Conservation (phyloP, 2,113 vertebrate genomes). For the Anguilla japonica region DNA sequence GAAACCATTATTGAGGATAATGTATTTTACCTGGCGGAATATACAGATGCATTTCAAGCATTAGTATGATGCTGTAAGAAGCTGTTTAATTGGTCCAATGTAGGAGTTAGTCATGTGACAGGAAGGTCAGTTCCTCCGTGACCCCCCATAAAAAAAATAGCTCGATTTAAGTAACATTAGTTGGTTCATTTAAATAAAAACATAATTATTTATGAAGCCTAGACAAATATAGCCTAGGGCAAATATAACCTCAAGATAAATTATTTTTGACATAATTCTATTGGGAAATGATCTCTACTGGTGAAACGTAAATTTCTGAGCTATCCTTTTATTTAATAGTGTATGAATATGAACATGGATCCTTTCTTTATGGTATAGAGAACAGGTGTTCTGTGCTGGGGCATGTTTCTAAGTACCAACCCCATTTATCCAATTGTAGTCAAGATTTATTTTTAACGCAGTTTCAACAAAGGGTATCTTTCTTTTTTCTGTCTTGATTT, state of each 20-base stretch:
- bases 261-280: neutral
- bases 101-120: conserved; percentile 41
- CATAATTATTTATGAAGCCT: neutral
- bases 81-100: conserved; percentile 58
- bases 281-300: neutral
- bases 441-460: conserved; percentile 29
- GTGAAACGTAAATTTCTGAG: neutral
- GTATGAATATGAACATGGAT: neutral
- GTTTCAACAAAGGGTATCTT: conserved; percentile 17
- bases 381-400: neutral
- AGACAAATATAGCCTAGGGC: too few relatives aligned
- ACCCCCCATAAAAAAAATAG: neutral
- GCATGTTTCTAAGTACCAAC: neutral
- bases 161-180: neutral
- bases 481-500: conserved; percentile 41
- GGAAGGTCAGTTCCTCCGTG: conserved; percentile 1
- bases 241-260: neutral
- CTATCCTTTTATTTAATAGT: neutral
- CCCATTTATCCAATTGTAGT: neutral
- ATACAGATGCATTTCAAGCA: conserved; percentile 66
- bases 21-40: conserved; percentile 60
- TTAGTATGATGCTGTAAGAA: conserved; percentile 65
- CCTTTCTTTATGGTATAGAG: neutral
- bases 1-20: conserved; percentile 61
- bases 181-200: neutral